phyloP scores from a whole-genome alignment of 2,797 vertebrate genomes.

The Crax fasciolata region DNA sequence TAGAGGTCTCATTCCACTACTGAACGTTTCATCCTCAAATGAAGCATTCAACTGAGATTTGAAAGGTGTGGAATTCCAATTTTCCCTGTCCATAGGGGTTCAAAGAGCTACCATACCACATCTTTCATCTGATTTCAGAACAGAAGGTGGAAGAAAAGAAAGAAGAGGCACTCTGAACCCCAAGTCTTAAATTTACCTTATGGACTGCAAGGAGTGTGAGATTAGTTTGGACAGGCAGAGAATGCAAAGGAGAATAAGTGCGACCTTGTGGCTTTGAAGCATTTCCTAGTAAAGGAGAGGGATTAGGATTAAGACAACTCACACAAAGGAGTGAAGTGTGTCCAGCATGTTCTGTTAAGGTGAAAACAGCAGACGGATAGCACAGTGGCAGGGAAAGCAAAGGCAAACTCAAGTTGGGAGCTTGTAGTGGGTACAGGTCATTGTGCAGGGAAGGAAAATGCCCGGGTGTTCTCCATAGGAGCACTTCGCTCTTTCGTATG shows the following conservation, averaged over 20 bases:
- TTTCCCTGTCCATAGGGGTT: background rate
- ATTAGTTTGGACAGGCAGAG: background rate
- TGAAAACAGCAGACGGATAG: background rate
- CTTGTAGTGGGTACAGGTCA: background rate
- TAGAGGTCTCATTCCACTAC: background rate
- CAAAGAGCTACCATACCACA: background rate
- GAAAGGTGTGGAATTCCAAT: background rate
- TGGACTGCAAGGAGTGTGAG: background rate
- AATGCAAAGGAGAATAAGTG: background rate
- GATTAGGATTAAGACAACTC: background rate
- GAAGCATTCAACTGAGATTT: background rate
- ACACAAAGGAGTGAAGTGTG: too few relatives aligned
- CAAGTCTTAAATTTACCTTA: background rate
- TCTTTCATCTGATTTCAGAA: background rate
- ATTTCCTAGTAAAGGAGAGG: background rate
- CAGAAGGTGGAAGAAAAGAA: background rate
- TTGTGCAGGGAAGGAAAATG: background rate
- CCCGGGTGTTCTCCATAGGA: background rate
- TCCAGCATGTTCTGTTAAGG: background rate
- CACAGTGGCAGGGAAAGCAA: background rate
- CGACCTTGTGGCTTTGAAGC: background rate
- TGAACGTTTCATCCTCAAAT: background rate
- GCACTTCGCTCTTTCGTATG: background rate
- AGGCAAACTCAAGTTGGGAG: background rate
- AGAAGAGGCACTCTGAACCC: background rate